Evolutionary conservation across 2,888 invertebrate species (phyloP).

Genomic region (Epsilonema sp.): DNA sequence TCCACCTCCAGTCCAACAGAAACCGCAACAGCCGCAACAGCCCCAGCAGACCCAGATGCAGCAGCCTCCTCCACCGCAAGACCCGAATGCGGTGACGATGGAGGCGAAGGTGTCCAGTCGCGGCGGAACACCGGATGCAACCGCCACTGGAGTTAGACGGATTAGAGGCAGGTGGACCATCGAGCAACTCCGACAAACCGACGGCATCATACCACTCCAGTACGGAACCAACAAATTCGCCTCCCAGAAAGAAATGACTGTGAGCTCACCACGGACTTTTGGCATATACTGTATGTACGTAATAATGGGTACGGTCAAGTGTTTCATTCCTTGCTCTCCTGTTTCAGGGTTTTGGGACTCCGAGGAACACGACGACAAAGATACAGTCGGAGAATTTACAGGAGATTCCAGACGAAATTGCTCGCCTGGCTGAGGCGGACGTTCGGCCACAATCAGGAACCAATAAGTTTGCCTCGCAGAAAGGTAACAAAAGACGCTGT

Average conservation of each 20-base stretch:
- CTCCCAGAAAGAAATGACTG: constrained; percentile 4
- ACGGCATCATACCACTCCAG: constrained; percentile 16
- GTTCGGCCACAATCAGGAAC: constrained; percentile 28
- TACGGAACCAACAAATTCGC: constrained; percentile 8
- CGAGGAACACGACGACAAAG: constrained; percentile 8
- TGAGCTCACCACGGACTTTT: too few relatives aligned
- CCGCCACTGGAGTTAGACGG: background rate
- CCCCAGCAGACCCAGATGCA: background rate
- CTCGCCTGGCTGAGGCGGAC: constrained; percentile 26
- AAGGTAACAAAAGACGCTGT: constrained; percentile 10
- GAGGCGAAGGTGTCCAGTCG: background rate
- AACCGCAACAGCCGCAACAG: too few relatives aligned
- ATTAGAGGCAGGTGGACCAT: constrained; percentile 23
- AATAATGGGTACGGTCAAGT: too few relatives aligned
- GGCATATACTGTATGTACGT: too few relatives aligned
- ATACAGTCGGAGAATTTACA: constrained; percentile 4
- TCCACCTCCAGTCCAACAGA: too few relatives aligned
- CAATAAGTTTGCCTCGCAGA: constrained; percentile 27
- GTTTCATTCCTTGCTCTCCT: too few relatives aligned
- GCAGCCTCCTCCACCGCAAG: background rate
- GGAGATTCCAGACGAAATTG: constrained; percentile 26
- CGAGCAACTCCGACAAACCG: constrained; percentile 27
- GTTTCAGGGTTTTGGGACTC: constrained; percentile 7
- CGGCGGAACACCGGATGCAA: background rate
- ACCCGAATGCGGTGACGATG: background rate